phyloP scores from a whole-genome alignment of 2,113 vertebrate species.

The Pachyramphus minor region DNA sequence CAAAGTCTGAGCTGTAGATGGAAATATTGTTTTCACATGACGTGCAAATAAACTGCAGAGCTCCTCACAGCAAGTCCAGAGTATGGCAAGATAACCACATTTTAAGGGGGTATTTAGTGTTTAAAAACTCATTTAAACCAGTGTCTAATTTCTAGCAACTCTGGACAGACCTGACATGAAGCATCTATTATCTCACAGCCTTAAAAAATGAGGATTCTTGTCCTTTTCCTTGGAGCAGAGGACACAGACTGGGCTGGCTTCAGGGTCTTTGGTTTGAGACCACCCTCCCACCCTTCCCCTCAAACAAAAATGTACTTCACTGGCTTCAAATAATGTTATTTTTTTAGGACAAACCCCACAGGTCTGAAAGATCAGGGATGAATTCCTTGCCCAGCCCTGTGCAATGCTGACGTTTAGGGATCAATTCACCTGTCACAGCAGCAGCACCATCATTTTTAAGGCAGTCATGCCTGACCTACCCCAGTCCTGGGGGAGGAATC shows the following conservation, averaged over 20 bases:
- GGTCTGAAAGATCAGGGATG: neutral
- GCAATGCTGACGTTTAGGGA: neutral
- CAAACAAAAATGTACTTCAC: neutral
- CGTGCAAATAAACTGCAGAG: neutral
- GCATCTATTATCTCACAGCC: neutral
- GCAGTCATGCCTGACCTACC: neutral
- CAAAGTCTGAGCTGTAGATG: neutral
- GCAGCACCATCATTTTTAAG: neutral
- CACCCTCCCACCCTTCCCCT: neutral
- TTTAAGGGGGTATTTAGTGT: neutral
- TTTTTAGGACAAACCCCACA: neutral
- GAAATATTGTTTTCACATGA: neutral
- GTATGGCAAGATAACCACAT: neutral
- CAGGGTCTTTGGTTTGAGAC: neutral
- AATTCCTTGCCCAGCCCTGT: neutral
- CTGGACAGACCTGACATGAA: neutral
- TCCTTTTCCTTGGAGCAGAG: neutral
- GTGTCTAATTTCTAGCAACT: neutral
- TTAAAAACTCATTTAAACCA: neutral
- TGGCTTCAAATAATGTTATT: neutral
- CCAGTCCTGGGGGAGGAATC: neutral
- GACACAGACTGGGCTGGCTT: neutral
- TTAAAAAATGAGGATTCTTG: neutral
- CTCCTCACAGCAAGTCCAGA: neutral
- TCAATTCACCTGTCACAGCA: neutral